Evolutionary conservation across 1,140 invertebrate genomes (phyloP).

Genomic region (Zaprionus taronus): DNA sequence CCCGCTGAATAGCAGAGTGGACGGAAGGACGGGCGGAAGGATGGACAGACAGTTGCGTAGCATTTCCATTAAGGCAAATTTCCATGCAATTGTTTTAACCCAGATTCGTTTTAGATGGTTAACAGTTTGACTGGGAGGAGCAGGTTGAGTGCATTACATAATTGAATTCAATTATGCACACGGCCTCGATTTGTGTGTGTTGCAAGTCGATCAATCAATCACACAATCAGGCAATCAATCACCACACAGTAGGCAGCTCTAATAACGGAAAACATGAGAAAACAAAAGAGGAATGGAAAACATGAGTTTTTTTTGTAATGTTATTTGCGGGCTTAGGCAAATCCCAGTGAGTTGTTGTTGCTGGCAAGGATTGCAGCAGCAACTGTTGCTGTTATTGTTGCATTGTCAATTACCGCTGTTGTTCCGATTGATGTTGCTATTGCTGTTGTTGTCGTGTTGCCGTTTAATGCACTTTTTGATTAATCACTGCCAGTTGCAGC

Average conservation of each 20-base stretch:
- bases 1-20: neutral
- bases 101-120: slow-evolving; percentile 1
- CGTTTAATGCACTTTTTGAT: slow-evolving; percentile 38
- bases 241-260: slow-evolving; percentile 16
- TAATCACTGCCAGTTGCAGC: slow-evolving; percentile 24
- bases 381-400: slow-evolving; percentile 1
- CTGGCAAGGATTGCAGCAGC: neutral
- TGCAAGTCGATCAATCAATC: slow-evolving; percentile 48
- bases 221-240: slow-evolving; percentile 43
- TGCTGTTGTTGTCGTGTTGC: slow-evolving; percentile 13
- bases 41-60: neutral
- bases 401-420: neutral
- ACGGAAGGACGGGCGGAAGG: neutral
- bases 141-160: slow-evolving; percentile 26
- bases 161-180: slow-evolving; percentile 52
- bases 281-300: neutral
- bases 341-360: neutral
- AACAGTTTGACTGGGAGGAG: neutral
- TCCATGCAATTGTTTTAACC: neutral
- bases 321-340: slow-evolving; percentile 4
- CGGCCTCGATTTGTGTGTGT: slow-evolving; percentile 14
- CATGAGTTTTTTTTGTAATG: neutral
- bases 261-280: slow-evolving; percentile 13
- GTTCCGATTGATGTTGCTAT: neutral
- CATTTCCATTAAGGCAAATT: neutral